Percentiles rank a stretch among this genome's conserved stretches.
Evolutionary conservation across 2,797 vertebrate species (phyloP).

Genomic region (Xenopus petersii): DNA sequence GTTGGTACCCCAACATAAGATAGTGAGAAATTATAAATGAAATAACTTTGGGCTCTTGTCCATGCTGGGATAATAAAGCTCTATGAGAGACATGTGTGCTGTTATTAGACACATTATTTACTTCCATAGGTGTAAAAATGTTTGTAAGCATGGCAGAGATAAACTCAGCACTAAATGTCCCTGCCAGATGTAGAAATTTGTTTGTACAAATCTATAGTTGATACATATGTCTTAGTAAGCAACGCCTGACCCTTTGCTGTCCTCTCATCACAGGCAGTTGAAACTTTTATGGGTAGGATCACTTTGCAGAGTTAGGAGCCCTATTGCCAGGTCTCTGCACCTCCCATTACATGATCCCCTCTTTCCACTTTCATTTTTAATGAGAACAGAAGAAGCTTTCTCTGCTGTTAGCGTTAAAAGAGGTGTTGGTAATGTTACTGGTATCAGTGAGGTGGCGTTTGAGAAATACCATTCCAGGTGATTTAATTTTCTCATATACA

Average conservation of each 20-base stretch:
- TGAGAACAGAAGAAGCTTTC: conserved; percentile 49
- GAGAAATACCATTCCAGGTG: no score
- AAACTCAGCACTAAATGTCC: no score
- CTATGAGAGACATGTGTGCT: no score
- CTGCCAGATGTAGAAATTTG: no score
- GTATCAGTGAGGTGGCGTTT: conserved; percentile 14
- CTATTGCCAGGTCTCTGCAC: conserved; percentile 37
- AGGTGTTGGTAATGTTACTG: conserved; percentile 36
- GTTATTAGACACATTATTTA: no score
- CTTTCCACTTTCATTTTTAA: conserved; percentile 49
- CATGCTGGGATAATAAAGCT: no score
- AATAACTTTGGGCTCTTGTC: no score
- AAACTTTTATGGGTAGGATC: conserved; percentile 40
- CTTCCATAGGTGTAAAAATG: no score
- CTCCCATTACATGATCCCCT: conserved; percentile 31
- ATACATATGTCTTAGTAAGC: not conserved
- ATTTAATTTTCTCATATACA: no score
- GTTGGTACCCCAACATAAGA: no score
- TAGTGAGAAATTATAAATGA: no score
- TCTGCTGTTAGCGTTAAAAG: conserved; percentile 23
- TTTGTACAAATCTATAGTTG: not conserved
- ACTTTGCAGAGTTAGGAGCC: conserved; percentile 35
- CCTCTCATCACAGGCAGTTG: conserved; percentile 39
- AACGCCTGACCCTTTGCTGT: conserved; percentile 31
- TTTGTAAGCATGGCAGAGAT: no score